Percentiles rank a stretch among this genome's conserved stretches.
phyloP scores from a whole-genome alignment of 2,113 vertebrate species.

The Terrapene triunguis region DNA sequence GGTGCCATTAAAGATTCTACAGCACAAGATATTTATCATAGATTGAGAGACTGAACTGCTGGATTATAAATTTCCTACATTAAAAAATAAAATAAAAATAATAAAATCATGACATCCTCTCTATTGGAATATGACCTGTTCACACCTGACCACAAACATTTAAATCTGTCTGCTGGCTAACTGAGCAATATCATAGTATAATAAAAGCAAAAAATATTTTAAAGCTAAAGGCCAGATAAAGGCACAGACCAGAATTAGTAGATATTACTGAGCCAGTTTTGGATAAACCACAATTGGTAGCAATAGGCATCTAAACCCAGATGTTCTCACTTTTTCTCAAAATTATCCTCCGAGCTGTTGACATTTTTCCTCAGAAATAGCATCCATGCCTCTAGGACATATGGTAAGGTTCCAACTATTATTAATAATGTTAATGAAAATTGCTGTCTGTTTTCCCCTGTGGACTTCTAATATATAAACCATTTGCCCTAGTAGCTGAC shows the following conservation, averaged over 20 bases:
- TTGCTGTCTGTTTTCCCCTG: background rate
- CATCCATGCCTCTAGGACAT: background rate
- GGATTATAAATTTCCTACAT: background rate
- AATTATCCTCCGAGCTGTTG: slow-evolving; percentile 13
- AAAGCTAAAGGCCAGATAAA: background rate
- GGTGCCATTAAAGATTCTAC: background rate
- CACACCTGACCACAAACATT: background rate
- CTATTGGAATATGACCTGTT: background rate
- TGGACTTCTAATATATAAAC: slow-evolving; percentile 25
- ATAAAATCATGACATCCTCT: background rate
- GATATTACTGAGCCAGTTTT: background rate
- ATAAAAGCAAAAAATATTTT: slow-evolving; percentile 3
- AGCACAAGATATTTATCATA: background rate
- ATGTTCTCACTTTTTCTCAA: background rate
- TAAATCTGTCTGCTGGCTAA: background rate
- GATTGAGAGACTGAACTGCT: background rate
- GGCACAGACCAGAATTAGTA: background rate
- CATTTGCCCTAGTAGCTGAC: background rate
- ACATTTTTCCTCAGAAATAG: slow-evolving; percentile 20
- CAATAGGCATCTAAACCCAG: background rate
- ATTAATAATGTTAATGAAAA: slow-evolving; percentile 23
- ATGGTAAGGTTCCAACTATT: background rate
- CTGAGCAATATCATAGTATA: background rate
- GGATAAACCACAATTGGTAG: background rate
- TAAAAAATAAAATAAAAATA: background rate